Base-by-base conservation (phyloP, 2,797 vertebrate genomes). In the Dendrocincla fuliginosa region DNA sequence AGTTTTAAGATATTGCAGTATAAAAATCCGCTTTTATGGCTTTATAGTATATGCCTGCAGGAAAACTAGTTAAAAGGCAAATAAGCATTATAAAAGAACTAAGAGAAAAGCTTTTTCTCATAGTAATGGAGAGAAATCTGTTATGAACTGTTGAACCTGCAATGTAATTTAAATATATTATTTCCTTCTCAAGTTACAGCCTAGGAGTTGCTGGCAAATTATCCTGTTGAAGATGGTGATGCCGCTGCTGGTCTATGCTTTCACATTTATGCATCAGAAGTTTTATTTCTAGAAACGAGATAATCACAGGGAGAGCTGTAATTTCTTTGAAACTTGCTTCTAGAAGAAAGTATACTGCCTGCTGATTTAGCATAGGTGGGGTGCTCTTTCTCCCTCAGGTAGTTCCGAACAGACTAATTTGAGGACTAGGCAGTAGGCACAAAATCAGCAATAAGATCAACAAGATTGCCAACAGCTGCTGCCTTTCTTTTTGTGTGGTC, bases 21-120 rank as follows among this genome's bases (percentile, higher is more conserved):
- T 92, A 86, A 94, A 96, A 96, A 78, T 63, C 71, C 0, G 4
- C n/a, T 71, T 89, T 92, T 81, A 61, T 93, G 83, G 35, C 59
- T 84, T 90, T 95, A 63, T 87, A 84, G 70, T 56, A n/a, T 57
- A 33, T 83, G 81, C 87, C 94, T 95, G 61, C 64, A 93, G 83
- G 85, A 94, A 88, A 94, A 84, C 81, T 82, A 87, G 79, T 95
- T 92, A 90, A 96, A 96, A 95, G 41, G 56, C 77, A 95, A 90
- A 94, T 95, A 95, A 95, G 46, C 81, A 80, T 85, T 89, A 81
- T 83, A 75, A 88, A 87, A 84, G 18, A 83, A 88, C 90, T 95
- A 88, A 85, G 56, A 83, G 18, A 63, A 92, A 85, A 75, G 71
- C 50, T 84, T 94, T 92, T 92, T 93, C 83, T 89, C 59, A 20